phyloP scores from a whole-genome alignment of 1,140 invertebrate species.

The Monochamus saltuarius region DNA sequence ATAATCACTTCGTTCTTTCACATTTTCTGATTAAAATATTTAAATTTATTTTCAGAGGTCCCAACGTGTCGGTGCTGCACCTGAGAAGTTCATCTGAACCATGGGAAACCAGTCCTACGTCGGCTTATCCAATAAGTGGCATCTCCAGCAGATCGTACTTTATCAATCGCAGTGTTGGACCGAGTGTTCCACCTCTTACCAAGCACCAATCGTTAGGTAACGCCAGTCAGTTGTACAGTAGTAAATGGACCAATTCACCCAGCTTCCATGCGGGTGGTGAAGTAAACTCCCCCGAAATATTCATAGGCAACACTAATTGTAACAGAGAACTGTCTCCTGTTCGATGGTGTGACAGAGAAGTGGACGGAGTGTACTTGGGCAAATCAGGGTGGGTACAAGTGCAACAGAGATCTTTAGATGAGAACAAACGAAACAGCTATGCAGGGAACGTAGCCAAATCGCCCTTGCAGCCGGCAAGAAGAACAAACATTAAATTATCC shows the following conservation, averaged over 20 bases:
- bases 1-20: too few species aligned
- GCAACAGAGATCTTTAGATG: constrained; percentile 60
- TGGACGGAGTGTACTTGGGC: constrained; percentile 60
- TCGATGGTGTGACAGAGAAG: constrained; percentile 62
- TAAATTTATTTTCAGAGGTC: constrained; percentile 53
- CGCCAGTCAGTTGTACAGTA: constrained; percentile 29
- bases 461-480: constrained; percentile 34
- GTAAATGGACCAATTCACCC: constrained; percentile 31
- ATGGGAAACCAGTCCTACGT: constrained; percentile 52
- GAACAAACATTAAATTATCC: constrained; percentile 56
- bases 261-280: constrained; percentile 49
- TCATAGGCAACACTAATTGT: constrained; percentile 46
- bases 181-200: constrained; percentile 41
- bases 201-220: constrained; percentile 47
- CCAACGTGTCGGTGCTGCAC: constrained; percentile 60
- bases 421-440: constrained; percentile 53
- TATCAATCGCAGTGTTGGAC: constrained; percentile 22
- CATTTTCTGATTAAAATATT: too few species aligned
- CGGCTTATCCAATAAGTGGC: constrained; percentile 31
- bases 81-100: constrained; percentile 58
- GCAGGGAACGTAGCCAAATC: constrained; percentile 48
- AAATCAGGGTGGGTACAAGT: constrained; percentile 63
- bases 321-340: constrained; percentile 61
- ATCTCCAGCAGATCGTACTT: constrained; percentile 20
- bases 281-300: constrained; percentile 53